Base-by-base conservation (phyloP, 2,888 invertebrate genomes). In the Geotrupes spiniger region DNA sequence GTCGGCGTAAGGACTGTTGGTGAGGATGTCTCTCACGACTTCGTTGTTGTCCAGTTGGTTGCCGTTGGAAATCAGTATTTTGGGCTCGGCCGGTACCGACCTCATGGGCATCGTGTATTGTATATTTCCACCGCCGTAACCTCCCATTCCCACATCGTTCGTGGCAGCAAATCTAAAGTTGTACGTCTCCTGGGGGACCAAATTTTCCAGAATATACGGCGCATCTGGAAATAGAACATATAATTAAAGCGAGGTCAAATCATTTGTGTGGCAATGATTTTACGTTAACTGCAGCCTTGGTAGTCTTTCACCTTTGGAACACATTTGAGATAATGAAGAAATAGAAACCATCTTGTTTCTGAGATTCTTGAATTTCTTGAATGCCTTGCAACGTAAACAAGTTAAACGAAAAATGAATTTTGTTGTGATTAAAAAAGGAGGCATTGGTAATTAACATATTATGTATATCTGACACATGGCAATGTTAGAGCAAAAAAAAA, bases 111-210 rank as follows among this genome's bases (percentile, higher is more conserved):
- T 93, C 14, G 80, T 80, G 59, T 86, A 82, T 2, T 77, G 76
- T 33, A 80, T 70, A 28, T 80, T 76, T 12, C 81, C 77, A 12
- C 81, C 78, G 15, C 83, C 83, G 46, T 86, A 94, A 9, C 79
- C 77, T 5, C 92, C 89, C 11, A 82, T 72, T 0, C 93, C 93
- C 0, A 92, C 92, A 62, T 85, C 85, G 72, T 92, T 94, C 46
- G 82, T 77, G 1, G 92, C 92, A 9, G 90, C 87, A 70, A 94
- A 93, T 55, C 89, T 81, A 67, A 93, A 91, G 63, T 83, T 80
- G 71, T 93, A 94, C 1, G 79, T 77, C 40, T 81, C 84, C 75
- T 87, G 84, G 0, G 93, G 92, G 45, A 78, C 77, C 49, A 94
- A 74, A 56, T 84, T 81, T 69, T 92, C 92, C 28, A 94, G 76